Conservation (phyloP, 2,797 vertebrate species). For the Hemitrygon akajei region DNA sequence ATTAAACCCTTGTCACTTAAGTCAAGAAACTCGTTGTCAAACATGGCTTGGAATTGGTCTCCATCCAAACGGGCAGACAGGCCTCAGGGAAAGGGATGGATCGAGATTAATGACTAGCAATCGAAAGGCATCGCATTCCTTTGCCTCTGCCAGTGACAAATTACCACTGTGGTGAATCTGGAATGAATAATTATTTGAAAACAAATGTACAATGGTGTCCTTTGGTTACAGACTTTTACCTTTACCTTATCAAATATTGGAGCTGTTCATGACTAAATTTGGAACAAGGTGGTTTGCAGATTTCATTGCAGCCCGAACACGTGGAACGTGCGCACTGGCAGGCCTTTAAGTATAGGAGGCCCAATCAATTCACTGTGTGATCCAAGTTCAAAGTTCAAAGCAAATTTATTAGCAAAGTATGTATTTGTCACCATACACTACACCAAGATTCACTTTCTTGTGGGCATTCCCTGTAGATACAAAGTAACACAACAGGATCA, state of each 20-base stretch:
- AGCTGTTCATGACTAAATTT: neutral
- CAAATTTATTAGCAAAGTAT: too few relatives aligned
- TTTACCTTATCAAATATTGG: neutral
- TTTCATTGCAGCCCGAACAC: too few relatives aligned
- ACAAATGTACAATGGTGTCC: too few relatives aligned
- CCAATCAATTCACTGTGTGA: too few relatives aligned
- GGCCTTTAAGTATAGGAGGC: too few relatives aligned
- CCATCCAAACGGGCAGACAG: neutral
- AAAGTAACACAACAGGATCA: too few relatives aligned
- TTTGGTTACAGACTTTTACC: neutral
- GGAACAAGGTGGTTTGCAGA: too few relatives aligned
- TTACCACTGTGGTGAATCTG: neutral
- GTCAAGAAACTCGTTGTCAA: constrained; percentile 31
- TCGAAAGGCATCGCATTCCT: neutral
- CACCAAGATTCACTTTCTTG: too few relatives aligned
- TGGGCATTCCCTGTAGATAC: too few relatives aligned
- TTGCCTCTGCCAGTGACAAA: neutral
- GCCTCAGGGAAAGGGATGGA: neutral
- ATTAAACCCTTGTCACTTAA: constrained; percentile 23
- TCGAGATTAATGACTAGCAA: neutral
- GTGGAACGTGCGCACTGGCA: too few relatives aligned
- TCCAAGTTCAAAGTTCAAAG: too few relatives aligned
- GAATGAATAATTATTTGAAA: neutral
- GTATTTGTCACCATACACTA: too few relatives aligned
- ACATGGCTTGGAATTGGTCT: neutral